Evolutionary conservation across 2,113 vertebrate genomes (phyloP), one percentile per base, ranked within the genome.

Genomic region (Albula goreensis): DNA sequence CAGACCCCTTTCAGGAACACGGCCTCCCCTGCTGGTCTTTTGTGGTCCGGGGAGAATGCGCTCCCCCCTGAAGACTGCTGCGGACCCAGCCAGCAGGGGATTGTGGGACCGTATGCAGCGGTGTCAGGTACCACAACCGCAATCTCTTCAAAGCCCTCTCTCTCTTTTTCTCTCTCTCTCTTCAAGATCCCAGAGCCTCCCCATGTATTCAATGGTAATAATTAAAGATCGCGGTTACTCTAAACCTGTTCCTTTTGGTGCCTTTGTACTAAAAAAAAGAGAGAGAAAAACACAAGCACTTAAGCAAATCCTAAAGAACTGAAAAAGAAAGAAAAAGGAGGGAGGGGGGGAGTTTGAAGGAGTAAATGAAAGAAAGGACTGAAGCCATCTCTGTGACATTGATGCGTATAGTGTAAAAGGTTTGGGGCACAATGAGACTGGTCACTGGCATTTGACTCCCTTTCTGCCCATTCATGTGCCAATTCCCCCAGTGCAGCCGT

Each of bases 41-140:
- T 74, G 70, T 74, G n/a, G 8, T 11, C n/a, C n/a, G n/a, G 70
- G 63, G 70, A 22, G 70, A 31, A 74, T 31, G 25, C 70, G 8
- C 8, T 74, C 70, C 31, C 70, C 8, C n/a, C 0, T 41, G 31
- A 31, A 25, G 70, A 22, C n/a, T 8, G 22, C 25, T n/a, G 2
- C 22, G n/a, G 70, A 74, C 70, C n/a, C 1, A 31, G 70, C 22
- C 3, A n/a, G 70, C 70, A 31, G 70, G 70, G 60, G n/a, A 74
- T 74, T 74, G 70, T 74, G 70, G 22, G 22, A 74, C 31, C 25
- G 70, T 74, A n/a, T 8, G 22, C 70, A 9, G 25, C 9, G 70
- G 70, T 74, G 70, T 74, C 70, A 74, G 70, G 70, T 74, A 74
- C 70, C 70, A 74, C 70, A n/a, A n/a, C 70, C 6, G 22, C 70